These are phyloP conservation scores for Oreochromis niloticus DNA, from an alignment of 2,113 vertebrate genomes.

Conservation along the genomic window DNA sequence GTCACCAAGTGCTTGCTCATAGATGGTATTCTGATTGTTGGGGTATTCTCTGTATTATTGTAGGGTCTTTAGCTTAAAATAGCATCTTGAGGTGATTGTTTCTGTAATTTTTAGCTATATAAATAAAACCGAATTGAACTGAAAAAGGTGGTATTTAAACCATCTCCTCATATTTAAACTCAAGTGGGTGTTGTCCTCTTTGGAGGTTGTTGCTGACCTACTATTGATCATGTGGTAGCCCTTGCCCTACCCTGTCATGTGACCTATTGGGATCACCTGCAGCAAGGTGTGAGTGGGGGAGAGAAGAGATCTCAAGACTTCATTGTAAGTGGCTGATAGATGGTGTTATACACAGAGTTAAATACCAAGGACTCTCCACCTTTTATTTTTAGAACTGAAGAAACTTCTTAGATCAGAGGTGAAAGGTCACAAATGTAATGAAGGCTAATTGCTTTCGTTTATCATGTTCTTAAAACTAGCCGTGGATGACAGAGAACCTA, in stretches of 20 bases:
- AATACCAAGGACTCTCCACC: background rate
- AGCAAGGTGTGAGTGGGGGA: background rate
- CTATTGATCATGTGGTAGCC: background rate
- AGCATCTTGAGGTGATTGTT: background rate
- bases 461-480: background rate
- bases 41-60: background rate
- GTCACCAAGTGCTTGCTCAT: background rate
- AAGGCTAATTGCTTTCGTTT: background rate
- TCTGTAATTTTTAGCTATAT: background rate
- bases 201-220: background rate
- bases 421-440: background rate
- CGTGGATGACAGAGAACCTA: background rate
- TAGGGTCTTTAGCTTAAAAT: background rate
- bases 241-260: background rate
- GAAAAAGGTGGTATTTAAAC: accelerated
- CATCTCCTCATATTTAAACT: background rate
- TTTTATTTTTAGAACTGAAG: background rate
- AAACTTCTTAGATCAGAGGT: background rate
- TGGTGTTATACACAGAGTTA: background rate
- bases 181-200: background rate
- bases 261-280: background rate
- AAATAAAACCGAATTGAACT: background rate
- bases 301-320: background rate
- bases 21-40: background rate
- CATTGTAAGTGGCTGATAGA: background rate